Percentiles rank a stretch among this genome's conserved stretches.
Conservation (phyloP, 2,797 vertebrate genomes). For the Squalus acanthias region DNA sequence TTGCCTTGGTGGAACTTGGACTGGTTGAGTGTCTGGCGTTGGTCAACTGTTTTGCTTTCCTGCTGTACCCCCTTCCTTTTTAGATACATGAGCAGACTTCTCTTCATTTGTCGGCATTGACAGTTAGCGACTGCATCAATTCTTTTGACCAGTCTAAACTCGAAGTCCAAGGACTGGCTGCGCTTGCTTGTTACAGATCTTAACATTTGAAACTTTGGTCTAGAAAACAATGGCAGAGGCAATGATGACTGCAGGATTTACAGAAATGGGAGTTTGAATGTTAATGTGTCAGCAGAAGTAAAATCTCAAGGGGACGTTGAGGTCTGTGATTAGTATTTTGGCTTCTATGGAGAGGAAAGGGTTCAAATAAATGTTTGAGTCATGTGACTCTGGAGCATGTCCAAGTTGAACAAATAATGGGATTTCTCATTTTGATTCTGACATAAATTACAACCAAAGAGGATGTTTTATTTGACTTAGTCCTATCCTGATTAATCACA, state of each 20-base stretch:
- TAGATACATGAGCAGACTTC: neutral
- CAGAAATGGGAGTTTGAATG: neutral
- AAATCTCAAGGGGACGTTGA: neutral
- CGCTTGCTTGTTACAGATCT: neutral
- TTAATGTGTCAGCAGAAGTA: neutral
- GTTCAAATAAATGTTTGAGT: neutral
- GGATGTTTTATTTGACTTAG: slow-evolving; percentile 21
- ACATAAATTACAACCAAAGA: slow-evolving; percentile 29
- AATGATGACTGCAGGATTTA: no score
- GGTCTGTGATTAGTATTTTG: neutral
- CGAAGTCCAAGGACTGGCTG: neutral
- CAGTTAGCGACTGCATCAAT: neutral
- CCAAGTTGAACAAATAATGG: slow-evolving; percentile 14
- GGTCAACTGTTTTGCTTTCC: no score
- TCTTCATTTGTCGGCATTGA: neutral
- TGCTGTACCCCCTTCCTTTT: neutral
- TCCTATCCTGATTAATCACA: neutral
- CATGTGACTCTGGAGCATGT: neutral
- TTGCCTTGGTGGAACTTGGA: no score
- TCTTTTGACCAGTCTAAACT: neutral
- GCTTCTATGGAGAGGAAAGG: neutral
- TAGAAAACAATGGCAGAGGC: neutral
- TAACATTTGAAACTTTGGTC: neutral
- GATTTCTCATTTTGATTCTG: slow-evolving; percentile 1
- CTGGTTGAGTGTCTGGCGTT: no score